Base-by-base conservation (phyloP, 2,888 invertebrate species). In the Chaitophorus viminalis region DNA sequence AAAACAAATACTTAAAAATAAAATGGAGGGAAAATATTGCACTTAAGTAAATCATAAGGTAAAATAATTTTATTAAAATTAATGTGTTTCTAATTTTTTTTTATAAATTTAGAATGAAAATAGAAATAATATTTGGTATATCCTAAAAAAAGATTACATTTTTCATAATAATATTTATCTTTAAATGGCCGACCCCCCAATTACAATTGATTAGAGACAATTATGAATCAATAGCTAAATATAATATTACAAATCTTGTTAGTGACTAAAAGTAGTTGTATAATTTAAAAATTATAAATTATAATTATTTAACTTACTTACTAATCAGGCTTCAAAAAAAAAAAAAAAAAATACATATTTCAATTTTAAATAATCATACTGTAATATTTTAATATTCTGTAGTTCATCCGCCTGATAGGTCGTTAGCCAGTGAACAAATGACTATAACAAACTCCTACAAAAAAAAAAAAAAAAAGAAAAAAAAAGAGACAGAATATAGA, bases 401-500 rank as follows among this genome's bases (percentile, higher is more conserved):
- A 79, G 87, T 81, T 87, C 79, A 86, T 79, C 74, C 87, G 79
- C 72, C 87, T 87, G 87, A 87, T 87, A 65, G 74, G 29, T 89
- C 39, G 60, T 78, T 89, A 89, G 86, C 89, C 89, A 85, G 89
- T 85, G 89, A 74, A 89, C 88, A 79, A 88, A 85, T 76, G 87
- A 76, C 82, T 88, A 85, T 76, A 89, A 77, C 82, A 85, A 70
- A 88, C 75, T 84, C 78, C 88, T 85, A 89, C 88, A 82, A 87
- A 87, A 84, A 82, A 86, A 88, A 36, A 88, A 82, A 85, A 54
- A 88, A 81, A 82, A 89, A 46, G 88, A 29, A 89, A 83, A 88
- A 39, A 88, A 83, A 76, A 89, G 79, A 89, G 83, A 78, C 88
- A 89, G 89, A 89, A 89, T 88, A 82, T 79, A 89, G 84, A 88